Percentiles rank a stretch among this genome's conserved stretches.
Evolutionary conservation across 1,140 invertebrate species (phyloP).

Genomic region (Octopus sinensis): DNA sequence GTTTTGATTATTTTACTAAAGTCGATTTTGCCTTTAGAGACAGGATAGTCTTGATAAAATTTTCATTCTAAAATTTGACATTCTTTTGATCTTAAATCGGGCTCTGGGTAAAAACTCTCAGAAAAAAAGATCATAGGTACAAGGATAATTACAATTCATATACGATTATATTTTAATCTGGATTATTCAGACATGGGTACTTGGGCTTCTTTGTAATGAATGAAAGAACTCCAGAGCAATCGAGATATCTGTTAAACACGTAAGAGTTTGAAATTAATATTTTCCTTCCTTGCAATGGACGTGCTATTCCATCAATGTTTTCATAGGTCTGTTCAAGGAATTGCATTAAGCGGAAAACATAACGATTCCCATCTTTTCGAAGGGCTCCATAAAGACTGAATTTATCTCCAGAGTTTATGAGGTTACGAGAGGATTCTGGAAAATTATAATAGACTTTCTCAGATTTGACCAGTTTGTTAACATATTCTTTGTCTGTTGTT

Average conservation of each 20-base stretch:
- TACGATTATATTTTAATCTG: no score
- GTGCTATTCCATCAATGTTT: not conserved
- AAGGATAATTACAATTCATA: no score
- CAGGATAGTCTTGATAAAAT: no score
- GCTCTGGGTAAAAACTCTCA: no score
- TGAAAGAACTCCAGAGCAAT: not conserved
- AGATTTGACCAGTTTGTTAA: not conserved
- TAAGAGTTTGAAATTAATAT: not conserved
- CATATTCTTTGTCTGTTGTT: no score
- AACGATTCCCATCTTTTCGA: not conserved
- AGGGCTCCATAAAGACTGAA: not conserved
- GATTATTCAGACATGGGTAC: not conserved
- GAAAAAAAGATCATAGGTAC: no score
- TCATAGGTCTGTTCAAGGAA: not conserved
- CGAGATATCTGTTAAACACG: not conserved
- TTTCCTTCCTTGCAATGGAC: not conserved
- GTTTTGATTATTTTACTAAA: no score
- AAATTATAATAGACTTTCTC: not conserved
- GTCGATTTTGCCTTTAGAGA: no score
- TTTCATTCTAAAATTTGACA: no score
- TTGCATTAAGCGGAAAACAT: not conserved
- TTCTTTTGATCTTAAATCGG: no score
- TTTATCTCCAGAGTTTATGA: not conserved
- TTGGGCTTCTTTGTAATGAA: not conserved
- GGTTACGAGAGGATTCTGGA: not conserved